Evolutionary conservation across 2,888 invertebrate genomes (phyloP), one percentile per base, ranked within the genome.

Genomic region (Brenthis hecate): DNA sequence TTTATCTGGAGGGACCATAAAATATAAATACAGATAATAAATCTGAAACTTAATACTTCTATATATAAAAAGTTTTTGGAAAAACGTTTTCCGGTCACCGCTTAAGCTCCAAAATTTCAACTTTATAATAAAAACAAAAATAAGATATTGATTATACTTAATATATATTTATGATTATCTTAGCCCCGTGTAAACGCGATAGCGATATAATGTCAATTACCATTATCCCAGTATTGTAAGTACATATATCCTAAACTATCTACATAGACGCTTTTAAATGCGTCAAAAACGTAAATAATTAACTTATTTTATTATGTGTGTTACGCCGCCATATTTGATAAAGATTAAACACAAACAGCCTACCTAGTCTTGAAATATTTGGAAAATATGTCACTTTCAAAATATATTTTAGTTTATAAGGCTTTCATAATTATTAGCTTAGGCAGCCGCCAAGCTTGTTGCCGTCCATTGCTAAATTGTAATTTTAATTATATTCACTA

Each of bases 391-490:
- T 58, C 48, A 8, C 13, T 16, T 19, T 48, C 23, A 47, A 16
- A 28, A 50, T 13, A 55, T 61, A 8, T 8, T 64, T 50, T 51
- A 65, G 50, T 57, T 56, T 16, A 61, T 60, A 61, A 72, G 50
- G 73, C 75, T 76, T 73, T 65, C 32, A 55, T 43, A 58, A 54
- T 13, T 53, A 43, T 23, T 71, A 72, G 72, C 74, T 73, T 70
- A 66, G 75, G 73, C 70, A 56, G 80, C 78, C 73, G 81, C 83
- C 75, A 82, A 86, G 88, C 87, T 88, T 87, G 82, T 86, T 83
- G 80, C 91, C 91, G 91, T 91, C 91, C 91, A 90, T 81, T 83
- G 81, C 81, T 81, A 78, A 75, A 65, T 53, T 57, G 36, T 66
- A 56, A 56, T 43, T 47, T 43, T 14, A 73, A 74, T 68, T 61